Evolutionary conservation across 1,140 invertebrate genomes (phyloP).

Genomic region (Psilanteris sp.): DNA sequence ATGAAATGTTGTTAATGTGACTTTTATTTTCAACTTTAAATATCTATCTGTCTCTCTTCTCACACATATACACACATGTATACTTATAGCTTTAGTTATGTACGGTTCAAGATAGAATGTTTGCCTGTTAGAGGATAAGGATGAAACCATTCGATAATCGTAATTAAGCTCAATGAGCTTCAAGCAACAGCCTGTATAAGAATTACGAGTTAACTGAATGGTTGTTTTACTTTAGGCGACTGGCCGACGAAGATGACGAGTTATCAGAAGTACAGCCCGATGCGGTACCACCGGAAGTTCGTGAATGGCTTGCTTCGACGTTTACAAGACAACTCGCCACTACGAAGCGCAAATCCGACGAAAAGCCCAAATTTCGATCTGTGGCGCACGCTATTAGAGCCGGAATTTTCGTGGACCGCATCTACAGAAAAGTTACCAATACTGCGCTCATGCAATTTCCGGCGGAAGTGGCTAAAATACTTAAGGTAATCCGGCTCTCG

Average conservation of each 20-base stretch:
- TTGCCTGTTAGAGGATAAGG: slow-evolving; percentile 64
- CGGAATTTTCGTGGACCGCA: slow-evolving; percentile 98
- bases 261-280: slow-evolving; percentile 97
- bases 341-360: slow-evolving; percentile 86
- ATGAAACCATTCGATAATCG: slow-evolving; percentile 48
- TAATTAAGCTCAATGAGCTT: slow-evolving; percentile 42
- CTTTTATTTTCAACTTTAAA: slow-evolving; percentile 1
- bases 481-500: slow-evolving; percentile 94
- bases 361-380: slow-evolving; percentile 93
- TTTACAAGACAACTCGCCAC: slow-evolving; percentile 94
- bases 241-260: slow-evolving; percentile 95
- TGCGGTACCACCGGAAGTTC: slow-evolving; percentile 95
- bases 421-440: slow-evolving; percentile 93
- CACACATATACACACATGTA: slow-evolving; percentile 33
- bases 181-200: slow-evolving; percentile 10
- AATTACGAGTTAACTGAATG: background rate
- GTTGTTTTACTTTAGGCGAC: slow-evolving; percentile 80
- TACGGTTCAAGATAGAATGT: slow-evolving; percentile 61
- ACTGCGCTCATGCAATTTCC: slow-evolving; percentile 94
- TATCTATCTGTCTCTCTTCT: slow-evolving; percentile 15
- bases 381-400: slow-evolving; percentile 98
- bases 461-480: slow-evolving; percentile 89
- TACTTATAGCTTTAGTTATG: slow-evolving; percentile 60
- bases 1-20: slow-evolving; percentile 6
- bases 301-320: slow-evolving; percentile 98